A percentile compares a stretch with the other conserved stretches of the same genome.
phyloP scores from a whole-genome alignment of 2,113 vertebrate genomes.

The Ivindomyrus marchei region DNA sequence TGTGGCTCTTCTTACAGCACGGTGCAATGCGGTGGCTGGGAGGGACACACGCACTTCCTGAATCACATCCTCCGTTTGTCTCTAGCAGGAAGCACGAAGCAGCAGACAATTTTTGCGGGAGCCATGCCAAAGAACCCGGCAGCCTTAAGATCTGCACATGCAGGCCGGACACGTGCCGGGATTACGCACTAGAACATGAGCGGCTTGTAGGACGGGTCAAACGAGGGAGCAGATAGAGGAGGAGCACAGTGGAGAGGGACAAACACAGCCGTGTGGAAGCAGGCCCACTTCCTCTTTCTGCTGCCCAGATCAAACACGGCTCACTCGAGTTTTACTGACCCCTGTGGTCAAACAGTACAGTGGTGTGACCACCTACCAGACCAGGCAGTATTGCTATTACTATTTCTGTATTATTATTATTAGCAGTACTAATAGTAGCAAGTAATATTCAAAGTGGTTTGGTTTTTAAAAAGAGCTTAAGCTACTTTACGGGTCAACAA shows the following conservation, averaged over 20 bases:
- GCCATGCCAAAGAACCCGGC: constrained; percentile 26
- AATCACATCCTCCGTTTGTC: constrained; percentile 14
- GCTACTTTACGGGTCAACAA: not conserved
- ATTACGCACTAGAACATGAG: constrained; percentile 1
- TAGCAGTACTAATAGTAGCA: not conserved
- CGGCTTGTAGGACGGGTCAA: not conserved
- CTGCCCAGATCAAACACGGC: not conserved
- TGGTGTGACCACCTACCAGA: not conserved
- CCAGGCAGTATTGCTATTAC: not conserved
- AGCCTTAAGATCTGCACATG: constrained; percentile 19
- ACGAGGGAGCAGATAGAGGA: not conserved
- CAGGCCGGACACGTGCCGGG: not conserved
- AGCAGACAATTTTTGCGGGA: constrained; percentile 34
- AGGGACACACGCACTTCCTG: constrained; percentile 12
- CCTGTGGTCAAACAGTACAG: not conserved
- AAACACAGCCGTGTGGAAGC: not conserved
- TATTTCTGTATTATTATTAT: not conserved
- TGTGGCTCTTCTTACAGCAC: not conserved
- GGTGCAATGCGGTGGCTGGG: not conserved
- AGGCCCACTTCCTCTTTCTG: not conserved
- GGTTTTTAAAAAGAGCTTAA: not conserved
- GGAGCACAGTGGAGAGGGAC: not conserved
- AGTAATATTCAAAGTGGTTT: not conserved
- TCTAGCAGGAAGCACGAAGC: constrained; percentile 16
- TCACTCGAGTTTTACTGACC: constrained; percentile 14